Conservation (phyloP, 2,888 invertebrate genomes). For the Cancer borealis region DNA sequence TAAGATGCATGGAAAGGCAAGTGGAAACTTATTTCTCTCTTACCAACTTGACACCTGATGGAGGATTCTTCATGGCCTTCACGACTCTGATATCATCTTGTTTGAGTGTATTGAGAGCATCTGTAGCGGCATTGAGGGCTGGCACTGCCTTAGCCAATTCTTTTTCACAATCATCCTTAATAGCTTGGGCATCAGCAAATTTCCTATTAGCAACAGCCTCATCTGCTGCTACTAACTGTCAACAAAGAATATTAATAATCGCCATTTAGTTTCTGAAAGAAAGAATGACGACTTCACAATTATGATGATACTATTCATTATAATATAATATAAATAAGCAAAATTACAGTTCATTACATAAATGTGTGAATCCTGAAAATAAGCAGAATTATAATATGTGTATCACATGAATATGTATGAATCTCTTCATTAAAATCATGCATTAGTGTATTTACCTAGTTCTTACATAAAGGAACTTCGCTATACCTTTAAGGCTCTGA, state of each 20-base stretch:
- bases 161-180: conserved; percentile 94
- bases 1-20: neutral
- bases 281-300: neutral
- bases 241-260: neutral
- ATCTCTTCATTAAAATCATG: no score
- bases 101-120: conserved; percentile 91
- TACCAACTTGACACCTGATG: conserved; percentile 89
- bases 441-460: no score
- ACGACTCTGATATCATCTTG: conserved; percentile 91
- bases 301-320: neutral
- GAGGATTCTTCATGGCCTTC: conserved; percentile 94
- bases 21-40: conserved; percentile 79
- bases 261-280: neutral
- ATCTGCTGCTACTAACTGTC: conserved; percentile 87
- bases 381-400: no score
- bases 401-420: no score
- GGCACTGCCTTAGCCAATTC: conserved; percentile 94
- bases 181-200: conserved; percentile 89
- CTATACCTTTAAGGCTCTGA: no score
- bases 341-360: neutral
- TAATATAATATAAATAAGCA: neutral
- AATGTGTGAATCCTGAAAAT: neutral
- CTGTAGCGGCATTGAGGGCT: conserved; percentile 87
- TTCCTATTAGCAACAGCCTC: conserved; percentile 93
- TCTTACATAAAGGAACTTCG: no score